A percentile compares a stretch with the other conserved stretches of the same genome.
phyloP scores from a whole-genome alignment of 2,797 vertebrate genomes.

The Fundulus diaphanus region DNA sequence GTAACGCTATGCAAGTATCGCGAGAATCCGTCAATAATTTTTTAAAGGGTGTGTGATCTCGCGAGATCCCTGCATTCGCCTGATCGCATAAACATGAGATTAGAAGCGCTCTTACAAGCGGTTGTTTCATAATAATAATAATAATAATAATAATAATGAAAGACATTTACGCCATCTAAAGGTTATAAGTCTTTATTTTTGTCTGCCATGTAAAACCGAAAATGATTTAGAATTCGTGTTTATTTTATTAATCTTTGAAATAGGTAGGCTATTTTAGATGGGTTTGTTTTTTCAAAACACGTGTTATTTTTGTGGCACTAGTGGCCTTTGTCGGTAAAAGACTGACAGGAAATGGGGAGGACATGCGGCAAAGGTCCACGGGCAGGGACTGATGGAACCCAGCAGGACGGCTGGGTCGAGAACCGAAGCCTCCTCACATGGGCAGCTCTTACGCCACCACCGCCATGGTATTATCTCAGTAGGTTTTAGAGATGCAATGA shows the following conservation, averaged over 20 bases:
- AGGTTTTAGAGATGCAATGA: background rate
- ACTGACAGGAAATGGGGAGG: no score
- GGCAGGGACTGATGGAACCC: no score
- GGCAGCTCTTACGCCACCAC: no score
- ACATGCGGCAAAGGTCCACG: no score
- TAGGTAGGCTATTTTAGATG: no score
- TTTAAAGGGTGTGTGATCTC: background rate
- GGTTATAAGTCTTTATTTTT: background rate
- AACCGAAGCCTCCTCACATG: no score
- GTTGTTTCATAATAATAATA: background rate
- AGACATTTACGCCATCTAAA: background rate
- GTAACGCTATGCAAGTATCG: constrained; percentile 65
- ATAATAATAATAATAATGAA: background rate
- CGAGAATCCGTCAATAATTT: constrained; percentile 44
- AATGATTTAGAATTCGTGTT: background rate
- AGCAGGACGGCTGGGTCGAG: no score
- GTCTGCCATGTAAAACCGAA: background rate
- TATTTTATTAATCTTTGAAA: no score
- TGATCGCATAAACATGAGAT: constrained; percentile 13
- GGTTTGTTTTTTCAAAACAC: no score
- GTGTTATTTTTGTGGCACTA: no score
- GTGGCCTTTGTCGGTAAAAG: no score
- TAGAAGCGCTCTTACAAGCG: constrained; percentile 14
- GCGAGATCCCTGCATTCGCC: constrained; percentile 36
- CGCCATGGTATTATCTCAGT: no score